These are phyloP conservation scores for Anolis apletophallus DNA, from an alignment of 2,797 vertebrate species.

Conservation along the genomic window DNA sequence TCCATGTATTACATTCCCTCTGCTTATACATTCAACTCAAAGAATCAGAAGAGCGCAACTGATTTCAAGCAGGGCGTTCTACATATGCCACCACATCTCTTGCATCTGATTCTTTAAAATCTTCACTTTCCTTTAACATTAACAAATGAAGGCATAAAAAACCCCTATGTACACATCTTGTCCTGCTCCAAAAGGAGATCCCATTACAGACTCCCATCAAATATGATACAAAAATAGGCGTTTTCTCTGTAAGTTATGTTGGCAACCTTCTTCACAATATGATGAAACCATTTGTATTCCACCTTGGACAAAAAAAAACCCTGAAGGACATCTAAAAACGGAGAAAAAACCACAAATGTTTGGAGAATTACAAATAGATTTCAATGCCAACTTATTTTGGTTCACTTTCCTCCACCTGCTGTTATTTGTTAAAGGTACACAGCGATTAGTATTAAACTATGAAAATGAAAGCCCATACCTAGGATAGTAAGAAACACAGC, in stretches of 20 bases:
- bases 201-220: conserved; percentile 31
- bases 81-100: conserved; percentile 31
- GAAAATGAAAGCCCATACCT: conserved; percentile 42
- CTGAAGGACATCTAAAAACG: not conserved
- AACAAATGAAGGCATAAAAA: conserved; percentile 54
- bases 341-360: not conserved
- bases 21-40: conserved; percentile 37
- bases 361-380: conserved; percentile 51
- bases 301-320: conserved; percentile 39
- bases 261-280: conserved; percentile 48
- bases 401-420: conserved; percentile 23
- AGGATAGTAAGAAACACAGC: conserved; percentile 45
- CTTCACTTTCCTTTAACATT: conserved; percentile 52
- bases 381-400: conserved; percentile 25
- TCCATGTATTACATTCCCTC: conserved; percentile 39
- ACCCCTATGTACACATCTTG: conserved; percentile 25
- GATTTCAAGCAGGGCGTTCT: conserved; percentile 28
- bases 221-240: conserved; percentile 48
- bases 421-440: not conserved
- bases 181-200: conserved; percentile 30
- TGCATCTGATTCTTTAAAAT: conserved; percentile 3
- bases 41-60: not conserved
- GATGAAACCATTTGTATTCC: conserved; percentile 62
- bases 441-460: conserved; percentile 51
- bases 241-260: conserved; percentile 51